A percentile compares a stretch with the other conserved stretches of the same genome.
phyloP scores from a whole-genome alignment of 2,797 vertebrate species.

The Knipowitschia caucasica region DNA sequence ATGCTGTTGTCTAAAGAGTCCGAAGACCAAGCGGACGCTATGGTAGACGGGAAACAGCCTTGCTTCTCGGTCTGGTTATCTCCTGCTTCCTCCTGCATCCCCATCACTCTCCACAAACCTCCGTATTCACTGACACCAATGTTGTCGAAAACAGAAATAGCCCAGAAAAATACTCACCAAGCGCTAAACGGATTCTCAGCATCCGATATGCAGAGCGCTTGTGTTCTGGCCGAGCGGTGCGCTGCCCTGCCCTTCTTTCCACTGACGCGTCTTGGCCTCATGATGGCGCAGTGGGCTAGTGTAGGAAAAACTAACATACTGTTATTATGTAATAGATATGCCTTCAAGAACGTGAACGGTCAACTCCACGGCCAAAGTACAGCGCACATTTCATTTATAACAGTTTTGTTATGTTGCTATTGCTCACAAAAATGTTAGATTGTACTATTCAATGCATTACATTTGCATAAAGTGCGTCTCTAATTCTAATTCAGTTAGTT shows the following conservation, averaged over 20 bases:
- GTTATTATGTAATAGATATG: slow-evolving; percentile 55
- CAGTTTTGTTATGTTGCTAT: no score
- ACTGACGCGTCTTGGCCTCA: slow-evolving; percentile 41
- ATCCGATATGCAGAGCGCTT: slow-evolving; percentile 45
- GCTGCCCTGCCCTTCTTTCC: slow-evolving; percentile 62
- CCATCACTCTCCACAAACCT: slow-evolving; percentile 9
- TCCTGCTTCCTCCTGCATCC: slow-evolving; percentile 17
- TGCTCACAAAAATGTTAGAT: no score
- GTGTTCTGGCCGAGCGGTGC: slow-evolving; percentile 18
- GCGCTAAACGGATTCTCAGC: slow-evolving; percentile 26
- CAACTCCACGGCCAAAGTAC: no score
- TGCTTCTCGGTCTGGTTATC: slow-evolving; percentile 37
- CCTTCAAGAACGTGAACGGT: no score
- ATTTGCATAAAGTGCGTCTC: no score
- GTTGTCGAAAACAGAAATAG: not conserved
- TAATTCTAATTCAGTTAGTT: no score
- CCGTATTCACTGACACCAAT: not conserved
- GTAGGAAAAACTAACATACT: not conserved
- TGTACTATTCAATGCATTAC: no score
- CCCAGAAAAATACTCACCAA: slow-evolving; percentile 48
- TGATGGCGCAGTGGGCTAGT: slow-evolving; percentile 55
- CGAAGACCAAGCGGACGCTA: slow-evolving; percentile 24
- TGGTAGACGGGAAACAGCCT: slow-evolving; percentile 35
- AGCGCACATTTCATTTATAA: no score
- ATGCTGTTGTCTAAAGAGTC: slow-evolving; percentile 16